Evolutionary conservation across 2,113 vertebrate genomes (phyloP).

Genomic region (Scatophagus argus): DNA sequence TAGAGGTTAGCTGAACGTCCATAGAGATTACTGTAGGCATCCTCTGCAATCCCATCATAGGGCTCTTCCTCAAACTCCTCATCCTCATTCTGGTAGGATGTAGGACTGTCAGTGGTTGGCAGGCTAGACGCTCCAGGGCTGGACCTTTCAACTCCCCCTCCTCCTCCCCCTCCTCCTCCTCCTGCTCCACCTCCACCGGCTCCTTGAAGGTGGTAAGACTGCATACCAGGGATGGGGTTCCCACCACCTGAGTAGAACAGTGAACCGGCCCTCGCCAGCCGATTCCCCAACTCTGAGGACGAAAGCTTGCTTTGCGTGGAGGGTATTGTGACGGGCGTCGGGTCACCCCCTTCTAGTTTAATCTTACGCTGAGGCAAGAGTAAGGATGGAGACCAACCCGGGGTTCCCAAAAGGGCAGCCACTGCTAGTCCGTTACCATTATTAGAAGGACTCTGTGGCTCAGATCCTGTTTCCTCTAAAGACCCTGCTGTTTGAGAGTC

Average conservation of each 20-base stretch:
- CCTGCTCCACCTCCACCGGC: slow-evolving; percentile 75
- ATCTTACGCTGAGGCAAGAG: slow-evolving; percentile 88
- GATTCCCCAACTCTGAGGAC: slow-evolving; percentile 67
- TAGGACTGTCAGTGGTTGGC: slow-evolving; percentile 97
- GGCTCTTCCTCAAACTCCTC: slow-evolving; percentile 96
- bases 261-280: slow-evolving; percentile 63
- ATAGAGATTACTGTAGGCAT: slow-evolving; percentile 93
- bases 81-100: slow-evolving; percentile 97
- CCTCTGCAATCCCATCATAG: slow-evolving; percentile 93
- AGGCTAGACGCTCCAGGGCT: slow-evolving; percentile 96
- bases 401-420: slow-evolving; percentile 82
- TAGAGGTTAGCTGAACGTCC: slow-evolving; percentile 90
- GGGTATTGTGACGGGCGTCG: slow-evolving; percentile 73
- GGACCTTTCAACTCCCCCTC: slow-evolving; percentile 84
- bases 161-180: slow-evolving; percentile 85
- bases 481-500: slow-evolving; percentile 95
- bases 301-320: slow-evolving; percentile 69
- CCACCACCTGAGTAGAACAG: slow-evolving; percentile 76
- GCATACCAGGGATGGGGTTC: slow-evolving; percentile 85
- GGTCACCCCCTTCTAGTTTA: slow-evolving; percentile 91
- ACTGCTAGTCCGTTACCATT: slow-evolving; percentile 74
- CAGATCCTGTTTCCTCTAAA: slow-evolving; percentile 93
- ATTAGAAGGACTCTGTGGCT: slow-evolving; percentile 94
- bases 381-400: slow-evolving; percentile 87
- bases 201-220: slow-evolving; percentile 77